Evolutionary conservation across 2,888 invertebrate genomes (phyloP).

Genomic region (Uropetala carovei): DNA sequence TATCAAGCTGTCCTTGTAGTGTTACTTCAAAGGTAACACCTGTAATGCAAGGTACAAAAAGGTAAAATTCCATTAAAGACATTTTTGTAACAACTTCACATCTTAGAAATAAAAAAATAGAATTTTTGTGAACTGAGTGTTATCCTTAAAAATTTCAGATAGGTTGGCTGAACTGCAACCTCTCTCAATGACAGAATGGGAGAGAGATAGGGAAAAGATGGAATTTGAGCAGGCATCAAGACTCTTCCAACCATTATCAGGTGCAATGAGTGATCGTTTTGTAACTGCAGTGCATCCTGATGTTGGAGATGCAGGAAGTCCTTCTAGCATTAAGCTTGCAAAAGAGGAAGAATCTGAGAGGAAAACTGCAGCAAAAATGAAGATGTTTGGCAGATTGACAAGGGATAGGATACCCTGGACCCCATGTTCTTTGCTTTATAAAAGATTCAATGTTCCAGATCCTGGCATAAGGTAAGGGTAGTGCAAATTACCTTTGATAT

Average conservation of each 20-base stretch:
- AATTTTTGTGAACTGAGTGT: not conserved
- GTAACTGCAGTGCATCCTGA: conserved; percentile 78
- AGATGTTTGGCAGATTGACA: conserved; percentile 87
- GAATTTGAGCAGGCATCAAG: conserved; percentile 89
- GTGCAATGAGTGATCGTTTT: conserved; percentile 79
- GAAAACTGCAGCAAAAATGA: conserved; percentile 81
- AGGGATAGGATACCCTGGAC: conserved; percentile 85
- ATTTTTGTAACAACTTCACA: no score
- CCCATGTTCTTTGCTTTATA: conserved; percentile 89
- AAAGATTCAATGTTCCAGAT: conserved; percentile 95
- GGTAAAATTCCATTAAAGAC: no score
- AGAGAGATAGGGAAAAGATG: conserved; percentile 85
- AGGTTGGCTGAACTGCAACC: conserved; percentile 73
- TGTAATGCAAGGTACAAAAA: no score
- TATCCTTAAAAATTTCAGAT: conserved; percentile 70
- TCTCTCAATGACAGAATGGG: conserved; percentile 85
- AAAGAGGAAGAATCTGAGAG: conserved; percentile 53
- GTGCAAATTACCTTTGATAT: not conserved
- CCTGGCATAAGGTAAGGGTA: conserved; percentile 81
- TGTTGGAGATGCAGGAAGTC: conserved; percentile 72
- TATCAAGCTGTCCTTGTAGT: no score
- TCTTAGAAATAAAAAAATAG: no score
- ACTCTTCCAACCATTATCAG: conserved; percentile 81
- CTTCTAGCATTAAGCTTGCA: not conserved
- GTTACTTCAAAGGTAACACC: no score